Evolutionary conservation across 2,113 vertebrate genomes (phyloP).

Genomic region (Xenus cinereus): DNA sequence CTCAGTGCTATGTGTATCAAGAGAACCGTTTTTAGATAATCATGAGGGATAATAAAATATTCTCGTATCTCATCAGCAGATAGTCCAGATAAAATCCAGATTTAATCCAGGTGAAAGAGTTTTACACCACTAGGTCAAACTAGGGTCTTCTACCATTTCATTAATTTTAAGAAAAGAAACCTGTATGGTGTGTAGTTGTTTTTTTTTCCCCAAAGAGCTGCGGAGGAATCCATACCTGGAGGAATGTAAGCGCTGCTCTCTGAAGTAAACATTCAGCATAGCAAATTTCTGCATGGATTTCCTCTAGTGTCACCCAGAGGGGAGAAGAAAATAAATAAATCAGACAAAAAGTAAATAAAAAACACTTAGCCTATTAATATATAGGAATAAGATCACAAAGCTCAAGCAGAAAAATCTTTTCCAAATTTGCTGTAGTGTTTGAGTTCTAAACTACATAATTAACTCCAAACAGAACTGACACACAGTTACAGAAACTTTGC

Average conservation of each 20-base stretch:
- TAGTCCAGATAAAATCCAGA: not conserved
- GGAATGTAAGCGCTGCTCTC: slow-evolving; percentile 95
- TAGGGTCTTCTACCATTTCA: not conserved
- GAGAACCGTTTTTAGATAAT: not conserved
- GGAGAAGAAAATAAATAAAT: not conserved
- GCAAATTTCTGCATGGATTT: slow-evolving; percentile 96
- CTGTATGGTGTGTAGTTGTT: too few relatives aligned
- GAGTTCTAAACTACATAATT: not conserved
- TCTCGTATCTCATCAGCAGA: not conserved
- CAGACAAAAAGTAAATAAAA: not conserved
- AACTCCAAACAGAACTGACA: not conserved
- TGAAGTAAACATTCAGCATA: slow-evolving; percentile 97
- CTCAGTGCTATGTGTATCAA: not conserved
- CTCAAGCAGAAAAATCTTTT: not conserved
- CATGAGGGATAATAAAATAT: not conserved
- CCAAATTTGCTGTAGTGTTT: not conserved
- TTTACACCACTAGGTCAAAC: not conserved
- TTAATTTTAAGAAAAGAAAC: not conserved
- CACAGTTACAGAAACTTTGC: not conserved
- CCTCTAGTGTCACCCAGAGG: slow-evolving; percentile 74
- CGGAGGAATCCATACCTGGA: slow-evolving; percentile 81
- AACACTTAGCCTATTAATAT: not conserved
- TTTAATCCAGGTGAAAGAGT: not conserved
- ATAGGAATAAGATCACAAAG: not conserved
- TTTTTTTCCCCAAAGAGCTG: not conserved